Base-by-base conservation (phyloP, 2,888 invertebrate species). In the Hyposoter didymator region DNA sequence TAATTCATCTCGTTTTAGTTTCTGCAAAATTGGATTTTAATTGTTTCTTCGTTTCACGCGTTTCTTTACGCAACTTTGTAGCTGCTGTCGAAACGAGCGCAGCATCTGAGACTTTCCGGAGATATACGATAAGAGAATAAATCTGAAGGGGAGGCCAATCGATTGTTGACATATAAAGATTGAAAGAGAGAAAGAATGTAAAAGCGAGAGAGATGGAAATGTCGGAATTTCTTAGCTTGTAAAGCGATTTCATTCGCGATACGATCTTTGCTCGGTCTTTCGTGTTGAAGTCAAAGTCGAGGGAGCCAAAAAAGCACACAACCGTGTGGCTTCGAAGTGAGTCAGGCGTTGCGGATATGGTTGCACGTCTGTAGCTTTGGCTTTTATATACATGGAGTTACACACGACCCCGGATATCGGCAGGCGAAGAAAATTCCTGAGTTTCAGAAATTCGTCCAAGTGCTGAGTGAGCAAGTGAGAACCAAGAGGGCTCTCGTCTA, bases 391-490 rank as follows among this genome's bases (percentile, higher is more conserved):
- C 17, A 17, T 43, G n/a, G 14, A 43, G 6, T 22, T 35, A 55
- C 28, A 28, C 1, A 45, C 14, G 69, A 22, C 3, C 28, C 49
- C n/a, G 22, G 49, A 52, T 43, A 67, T 75, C 64, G 66, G 52
- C 59, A 49, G 75, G 72, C 79, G 79, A 69, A 81, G 79, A 82
- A 59, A 28, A 82, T 79, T 80, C 82, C 69, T 62, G 85, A 87
- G 82, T 87, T 35, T 84, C 70, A 76, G 86, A 82, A 85, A 76
- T 82, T 85, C 75, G 82, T 82, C 82, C 85, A 87, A 87, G 82
- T 84, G 86, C 86, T 87, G 86, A 87, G 76, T 59, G 76, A 66
- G 73, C 45, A 49, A 85, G 80, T 69, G 22, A 85, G 73, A 67
- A 55, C 72, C 73, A 73, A 62, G 74, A 78, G 84, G 45, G 17